Evolutionary conservation across 2,888 invertebrate species (phyloP).

Genomic region (Drosophila pegasa): DNA sequence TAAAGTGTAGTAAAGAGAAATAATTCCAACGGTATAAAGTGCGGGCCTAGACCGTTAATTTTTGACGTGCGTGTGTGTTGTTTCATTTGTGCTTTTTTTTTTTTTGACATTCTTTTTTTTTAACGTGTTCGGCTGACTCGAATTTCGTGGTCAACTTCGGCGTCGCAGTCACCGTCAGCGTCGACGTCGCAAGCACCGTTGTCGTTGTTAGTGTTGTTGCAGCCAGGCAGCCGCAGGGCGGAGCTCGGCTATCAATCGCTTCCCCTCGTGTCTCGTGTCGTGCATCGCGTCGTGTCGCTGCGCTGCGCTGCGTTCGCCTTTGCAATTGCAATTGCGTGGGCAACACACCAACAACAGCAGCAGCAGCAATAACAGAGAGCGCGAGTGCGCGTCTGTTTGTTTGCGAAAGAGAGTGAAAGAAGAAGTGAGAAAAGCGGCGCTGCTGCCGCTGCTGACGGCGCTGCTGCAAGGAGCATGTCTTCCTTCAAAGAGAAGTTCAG

Average conservation of each 20-base stretch:
- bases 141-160: conserved; percentile 63
- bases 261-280: conserved; percentile 34
- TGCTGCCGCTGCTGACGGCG: conserved; percentile 32
- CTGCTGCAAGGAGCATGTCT: conserved; percentile 76
- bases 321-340: conserved; percentile 47
- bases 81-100: conserved; percentile 13
- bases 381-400: neutral
- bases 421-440: conserved; percentile 49
- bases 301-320: conserved; percentile 25
- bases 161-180: conserved; percentile 19
- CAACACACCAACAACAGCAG: conserved; percentile 9
- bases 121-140: conserved; percentile 63
- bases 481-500: conserved; percentile 85
- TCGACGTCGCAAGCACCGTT: conserved; percentile 4
- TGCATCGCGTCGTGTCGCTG: conserved; percentile 28
- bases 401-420: conserved; percentile 11
- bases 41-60: conserved; percentile 20
- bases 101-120: conserved; percentile 18
- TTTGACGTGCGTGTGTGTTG: conserved; percentile 18
- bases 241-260: conserved; percentile 50
- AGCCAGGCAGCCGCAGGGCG: conserved; percentile 39
- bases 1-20: conserved; percentile 4
- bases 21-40: conserved; percentile 17
- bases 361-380: conserved; percentile 21
- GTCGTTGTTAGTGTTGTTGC: conserved; percentile 30